phyloP scores from a whole-genome alignment of 2,797 vertebrate species.

The Oryzias dopingdopingensis region DNA sequence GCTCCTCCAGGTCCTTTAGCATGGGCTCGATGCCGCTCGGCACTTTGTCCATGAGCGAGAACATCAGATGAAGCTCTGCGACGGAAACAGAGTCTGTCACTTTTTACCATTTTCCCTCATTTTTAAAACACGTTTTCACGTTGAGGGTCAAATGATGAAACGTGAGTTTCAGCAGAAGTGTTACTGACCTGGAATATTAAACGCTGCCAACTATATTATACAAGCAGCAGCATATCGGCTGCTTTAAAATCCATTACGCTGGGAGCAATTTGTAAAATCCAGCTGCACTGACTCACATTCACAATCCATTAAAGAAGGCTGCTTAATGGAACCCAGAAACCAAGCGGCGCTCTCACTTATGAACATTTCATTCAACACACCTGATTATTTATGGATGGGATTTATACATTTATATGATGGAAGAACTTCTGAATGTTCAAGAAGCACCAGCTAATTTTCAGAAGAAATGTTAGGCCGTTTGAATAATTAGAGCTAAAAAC shows the following conservation, averaged over 20 bases:
- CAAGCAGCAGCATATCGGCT: constrained; percentile 15
- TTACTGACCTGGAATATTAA: not conserved
- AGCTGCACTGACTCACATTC: not conserved
- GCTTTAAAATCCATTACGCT: constrained; percentile 41
- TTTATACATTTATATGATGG: not conserved
- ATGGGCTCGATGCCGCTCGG: constrained; percentile 97
- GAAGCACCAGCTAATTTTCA: not conserved
- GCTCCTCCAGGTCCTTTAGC: constrained; percentile 98
- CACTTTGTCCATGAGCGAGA: constrained; percentile 99
- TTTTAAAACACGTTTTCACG: too few species aligned
- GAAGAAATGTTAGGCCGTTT: too few species aligned
- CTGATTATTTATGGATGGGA: not conserved
- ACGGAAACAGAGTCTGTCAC: constrained; percentile 4
- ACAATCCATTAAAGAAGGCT: not conserved
- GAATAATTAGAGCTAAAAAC: too few species aligned
- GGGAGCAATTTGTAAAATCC: constrained; percentile 12
- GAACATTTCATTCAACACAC: not conserved
- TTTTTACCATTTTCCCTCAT: too few species aligned
- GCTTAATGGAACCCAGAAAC: constrained; percentile 1
- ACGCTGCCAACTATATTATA: constrained; percentile 5
- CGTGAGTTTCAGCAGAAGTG: not conserved
- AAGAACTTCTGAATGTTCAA: not conserved
- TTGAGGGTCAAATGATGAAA: not conserved
- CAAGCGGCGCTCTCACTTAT: not conserved
- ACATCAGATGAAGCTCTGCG: constrained; percentile 96